A percentile compares a stretch with the other conserved stretches of the same genome.
phyloP scores from a whole-genome alignment of 1,140 invertebrate species.

The Oryctes rhinoceros region DNA sequence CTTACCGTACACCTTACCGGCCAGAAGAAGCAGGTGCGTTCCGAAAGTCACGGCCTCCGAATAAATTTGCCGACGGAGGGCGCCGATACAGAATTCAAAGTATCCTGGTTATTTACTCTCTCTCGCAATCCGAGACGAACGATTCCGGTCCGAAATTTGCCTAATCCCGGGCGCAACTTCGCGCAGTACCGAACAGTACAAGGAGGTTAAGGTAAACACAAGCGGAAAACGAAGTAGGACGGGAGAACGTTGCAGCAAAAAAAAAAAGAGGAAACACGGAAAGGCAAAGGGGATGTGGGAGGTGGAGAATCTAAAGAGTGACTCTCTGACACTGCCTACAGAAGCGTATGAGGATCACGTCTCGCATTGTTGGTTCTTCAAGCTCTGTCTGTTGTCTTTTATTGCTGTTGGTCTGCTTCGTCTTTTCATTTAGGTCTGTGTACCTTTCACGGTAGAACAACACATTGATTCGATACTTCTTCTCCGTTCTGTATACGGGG shows the following conservation, averaged over 20 bases:
- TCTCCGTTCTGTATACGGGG: neutral
- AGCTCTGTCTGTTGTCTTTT: conserved; percentile 45
- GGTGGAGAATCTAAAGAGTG: neutral
- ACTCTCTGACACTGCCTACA: conserved; percentile 14
- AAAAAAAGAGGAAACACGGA: neutral
- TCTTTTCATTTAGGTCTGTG: conserved; percentile 45
- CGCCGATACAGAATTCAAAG: conserved; percentile 43
- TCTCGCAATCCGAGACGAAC: conserved; percentile 8
- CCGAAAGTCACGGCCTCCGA: conserved; percentile 36
- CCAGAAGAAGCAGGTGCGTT: conserved; percentile 14
- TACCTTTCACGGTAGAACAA: conserved; percentile 44
- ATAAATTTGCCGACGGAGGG: conserved; percentile 36
- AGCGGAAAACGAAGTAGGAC: neutral
- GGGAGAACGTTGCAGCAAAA: neutral
- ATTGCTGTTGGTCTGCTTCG: conserved; percentile 42
- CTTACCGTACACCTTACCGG: neutral
- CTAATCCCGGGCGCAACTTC: neutral
- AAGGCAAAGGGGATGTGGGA: too few relatives aligned
- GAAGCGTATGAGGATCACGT: conserved; percentile 42
- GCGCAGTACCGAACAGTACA: neutral
- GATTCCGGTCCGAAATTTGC: conserved; percentile 20
- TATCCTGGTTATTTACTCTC: conserved; percentile 39
- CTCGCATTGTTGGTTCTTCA: conserved; percentile 44
- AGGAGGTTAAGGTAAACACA: neutral
- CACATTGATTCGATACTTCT: conserved; percentile 23